phyloP scores from a whole-genome alignment of 2,113 vertebrate genomes.

The Spea multiplicata region DNA sequence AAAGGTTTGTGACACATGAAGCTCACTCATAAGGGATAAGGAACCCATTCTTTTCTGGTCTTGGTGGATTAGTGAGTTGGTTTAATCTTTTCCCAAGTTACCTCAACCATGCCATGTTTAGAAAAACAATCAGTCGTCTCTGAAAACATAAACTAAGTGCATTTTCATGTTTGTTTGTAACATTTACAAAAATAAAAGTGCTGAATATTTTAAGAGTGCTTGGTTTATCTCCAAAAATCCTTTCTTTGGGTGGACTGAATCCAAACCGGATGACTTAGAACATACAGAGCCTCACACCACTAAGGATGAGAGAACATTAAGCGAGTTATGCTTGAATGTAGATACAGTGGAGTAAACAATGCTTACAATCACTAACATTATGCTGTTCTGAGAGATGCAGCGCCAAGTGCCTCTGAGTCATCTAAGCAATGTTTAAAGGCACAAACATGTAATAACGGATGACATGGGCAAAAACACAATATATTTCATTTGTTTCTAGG shows the following conservation, averaged over 20 bases:
- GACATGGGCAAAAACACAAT: background rate
- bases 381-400: background rate
- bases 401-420: slow-evolving; percentile 21
- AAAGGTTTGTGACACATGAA: background rate
- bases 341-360: background rate
- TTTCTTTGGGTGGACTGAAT: slow-evolving; percentile 26
- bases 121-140: slow-evolving; percentile 6
- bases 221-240: slow-evolving; percentile 37
- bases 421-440: background rate
- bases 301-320: slow-evolving; percentile 3
- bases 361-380: background rate
- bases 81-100: slow-evolving; percentile 1
- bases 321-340: background rate
- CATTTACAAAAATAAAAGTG: slow-evolving; percentile 36
- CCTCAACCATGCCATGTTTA: slow-evolving; percentile 25
- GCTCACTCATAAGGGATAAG: background rate
- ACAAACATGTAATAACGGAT: background rate
- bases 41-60: slow-evolving; percentile 10
- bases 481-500: background rate
- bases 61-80: too few species aligned
- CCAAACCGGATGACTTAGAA: slow-evolving; percentile 34
- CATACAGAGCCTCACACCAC: slow-evolving; percentile 26
- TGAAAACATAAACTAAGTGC: slow-evolving; percentile 39
- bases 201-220: slow-evolving; percentile 28
- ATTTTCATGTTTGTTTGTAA: slow-evolving; percentile 47